Conservation (phyloP, 2,888 invertebrate species). For the Pediacus dermestoides region DNA sequence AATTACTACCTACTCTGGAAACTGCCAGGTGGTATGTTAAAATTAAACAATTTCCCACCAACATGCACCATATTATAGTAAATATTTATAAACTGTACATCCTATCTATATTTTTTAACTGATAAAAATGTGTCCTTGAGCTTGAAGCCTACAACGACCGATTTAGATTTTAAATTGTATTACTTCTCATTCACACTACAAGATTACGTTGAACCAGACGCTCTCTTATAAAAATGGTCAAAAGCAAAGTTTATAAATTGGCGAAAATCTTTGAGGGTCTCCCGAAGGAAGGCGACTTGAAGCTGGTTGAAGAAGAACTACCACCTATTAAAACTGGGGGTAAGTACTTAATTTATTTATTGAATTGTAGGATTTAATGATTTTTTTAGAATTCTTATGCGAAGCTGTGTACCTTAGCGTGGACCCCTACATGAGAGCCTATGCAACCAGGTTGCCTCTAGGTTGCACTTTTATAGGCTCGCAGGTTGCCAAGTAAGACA, state of each 20-base stretch:
- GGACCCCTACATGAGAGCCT: conserved; percentile 69
- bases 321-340: conserved; percentile 65
- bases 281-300: conserved; percentile 62
- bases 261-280: conserved; percentile 63
- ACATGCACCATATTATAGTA: no score
- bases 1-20: no score
- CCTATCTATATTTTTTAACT: no score
- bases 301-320: conserved; percentile 64
- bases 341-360: conserved; percentile 40
- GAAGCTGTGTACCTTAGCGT: conserved; percentile 68
- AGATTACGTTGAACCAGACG: no score
- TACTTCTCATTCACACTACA: no score
- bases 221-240: conserved; percentile 28
- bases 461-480: conserved; percentile 66
- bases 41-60: no score
- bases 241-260: conserved; percentile 63
- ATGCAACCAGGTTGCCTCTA: conserved; percentile 48
- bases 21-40: no score
- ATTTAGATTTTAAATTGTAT: no score
- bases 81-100: no score
- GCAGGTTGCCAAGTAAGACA: conserved; percentile 67
- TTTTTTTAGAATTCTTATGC: conserved; percentile 58
- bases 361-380: neutral
- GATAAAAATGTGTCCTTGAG: no score
- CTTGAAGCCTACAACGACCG: no score